A percentile compares a stretch with the other conserved stretches of the same genome.
These are phyloP conservation scores for Scomber scombrus DNA, from an alignment of 2,113 vertebrate genomes.

Conservation along the genomic window DNA sequence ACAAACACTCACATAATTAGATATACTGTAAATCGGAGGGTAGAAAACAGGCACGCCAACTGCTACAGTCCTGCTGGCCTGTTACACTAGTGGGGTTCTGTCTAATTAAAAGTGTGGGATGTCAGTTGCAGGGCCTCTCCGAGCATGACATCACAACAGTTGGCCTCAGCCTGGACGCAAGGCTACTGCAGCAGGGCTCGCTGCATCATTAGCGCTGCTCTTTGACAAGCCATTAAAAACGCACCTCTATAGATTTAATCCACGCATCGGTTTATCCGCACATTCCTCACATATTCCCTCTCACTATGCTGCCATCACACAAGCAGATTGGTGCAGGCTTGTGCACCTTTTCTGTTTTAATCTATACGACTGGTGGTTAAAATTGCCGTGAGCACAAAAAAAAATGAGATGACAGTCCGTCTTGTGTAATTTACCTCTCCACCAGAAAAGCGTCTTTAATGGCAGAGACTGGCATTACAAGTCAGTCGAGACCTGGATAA, in stretches of 20 bases:
- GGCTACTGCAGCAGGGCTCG: constrained; percentile 40
- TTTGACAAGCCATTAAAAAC: constrained; percentile 56
- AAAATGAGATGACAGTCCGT: constrained; percentile 50
- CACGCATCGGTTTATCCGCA: constrained; percentile 22
- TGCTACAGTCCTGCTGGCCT: constrained; percentile 40
- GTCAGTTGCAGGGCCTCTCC: constrained; percentile 50
- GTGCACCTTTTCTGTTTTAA: constrained; percentile 3
- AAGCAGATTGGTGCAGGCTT: constrained; percentile 12
- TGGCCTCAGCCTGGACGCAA: background rate
- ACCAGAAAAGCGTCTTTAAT: constrained; percentile 66
- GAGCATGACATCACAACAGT: constrained; percentile 35
- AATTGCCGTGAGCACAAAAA: constrained; percentile 27
- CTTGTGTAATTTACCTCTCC: constrained; percentile 73
- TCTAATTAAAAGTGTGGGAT: constrained; percentile 75
- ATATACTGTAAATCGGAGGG: constrained; percentile 28
- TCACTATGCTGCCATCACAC: background rate
- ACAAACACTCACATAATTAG: constrained; percentile 59
- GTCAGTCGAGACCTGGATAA: constrained; percentile 5
- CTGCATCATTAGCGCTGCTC: constrained; percentile 65
- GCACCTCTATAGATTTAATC: constrained; percentile 49
- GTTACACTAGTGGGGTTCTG: constrained; percentile 36
- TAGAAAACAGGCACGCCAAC: constrained; percentile 45
- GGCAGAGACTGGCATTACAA: constrained; percentile 57
- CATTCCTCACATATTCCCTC: constrained; percentile 20
- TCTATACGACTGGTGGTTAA: constrained; percentile 6